Evolutionary conservation across 2,888 invertebrate species (phyloP).

Genomic region (Chaetogeoica ovagalla): DNA sequence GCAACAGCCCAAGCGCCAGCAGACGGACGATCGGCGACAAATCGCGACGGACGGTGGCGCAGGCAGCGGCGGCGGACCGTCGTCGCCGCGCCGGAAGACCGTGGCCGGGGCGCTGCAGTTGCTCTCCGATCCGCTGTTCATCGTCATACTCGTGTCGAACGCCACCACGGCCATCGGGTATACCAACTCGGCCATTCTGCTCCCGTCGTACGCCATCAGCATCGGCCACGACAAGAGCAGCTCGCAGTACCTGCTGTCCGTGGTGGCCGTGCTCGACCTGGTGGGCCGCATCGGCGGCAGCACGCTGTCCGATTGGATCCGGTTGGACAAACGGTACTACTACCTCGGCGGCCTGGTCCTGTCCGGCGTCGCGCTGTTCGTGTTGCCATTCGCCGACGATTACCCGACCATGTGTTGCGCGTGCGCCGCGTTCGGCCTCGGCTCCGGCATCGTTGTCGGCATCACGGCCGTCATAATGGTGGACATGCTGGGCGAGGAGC

Average conservation of each 20-base stretch:
- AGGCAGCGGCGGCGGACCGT: no score
- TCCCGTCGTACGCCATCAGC: slow-evolving; percentile 75
- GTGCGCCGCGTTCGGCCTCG: slow-evolving; percentile 78
- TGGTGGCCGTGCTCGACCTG: slow-evolving; percentile 78
- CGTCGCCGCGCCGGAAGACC: slow-evolving; percentile 21
- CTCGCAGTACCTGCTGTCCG: slow-evolving; percentile 75
- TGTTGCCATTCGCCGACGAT: slow-evolving; percentile 69
- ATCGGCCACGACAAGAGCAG: slow-evolving; percentile 72
- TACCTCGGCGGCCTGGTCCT: slow-evolving; percentile 77
- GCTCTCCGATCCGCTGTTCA: slow-evolving; percentile 76
- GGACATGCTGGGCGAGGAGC: slow-evolving; percentile 80
- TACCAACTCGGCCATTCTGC: slow-evolving; percentile 80
- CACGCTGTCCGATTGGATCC: slow-evolving; percentile 75
- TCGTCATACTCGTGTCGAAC: slow-evolving; percentile 81
- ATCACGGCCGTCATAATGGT: slow-evolving; percentile 87
- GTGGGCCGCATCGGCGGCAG: slow-evolving; percentile 84
- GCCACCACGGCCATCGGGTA: slow-evolving; percentile 85
- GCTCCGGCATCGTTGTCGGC: slow-evolving; percentile 83
- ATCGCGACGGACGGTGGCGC: background rate
- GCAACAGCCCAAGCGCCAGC: slow-evolving; percentile 57
- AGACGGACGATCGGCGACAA: slow-evolving; percentile 53
- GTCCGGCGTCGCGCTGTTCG: slow-evolving; percentile 74
- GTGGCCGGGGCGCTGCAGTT: slow-evolving; percentile 58
- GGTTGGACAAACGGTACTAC: slow-evolving; percentile 80
- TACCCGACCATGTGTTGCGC: slow-evolving; percentile 70